phyloP scores from a whole-genome alignment of 2,113 vertebrate genomes.

The Phasianus colchicus region DNA sequence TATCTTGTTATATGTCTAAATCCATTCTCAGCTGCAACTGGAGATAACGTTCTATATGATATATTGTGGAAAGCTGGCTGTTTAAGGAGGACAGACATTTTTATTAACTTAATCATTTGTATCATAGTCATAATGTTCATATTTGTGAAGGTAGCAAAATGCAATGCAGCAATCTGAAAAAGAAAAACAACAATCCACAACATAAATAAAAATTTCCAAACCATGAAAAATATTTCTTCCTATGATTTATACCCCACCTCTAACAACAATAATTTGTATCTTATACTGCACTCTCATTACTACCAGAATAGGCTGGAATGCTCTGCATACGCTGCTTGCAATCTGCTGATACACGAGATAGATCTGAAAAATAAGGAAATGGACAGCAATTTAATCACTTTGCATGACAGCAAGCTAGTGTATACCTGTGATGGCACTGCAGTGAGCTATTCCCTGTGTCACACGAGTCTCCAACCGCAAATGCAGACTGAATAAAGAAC shows the following conservation, averaged over 20 bases:
- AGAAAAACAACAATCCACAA: background rate
- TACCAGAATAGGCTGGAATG: background rate
- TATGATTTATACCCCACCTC: background rate
- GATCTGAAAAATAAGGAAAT: background rate
- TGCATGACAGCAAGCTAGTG: fast-evolving
- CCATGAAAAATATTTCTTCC: background rate
- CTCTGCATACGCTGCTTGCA: background rate
- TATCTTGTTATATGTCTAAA: background rate
- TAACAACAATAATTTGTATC: background rate
- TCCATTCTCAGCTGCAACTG: background rate
- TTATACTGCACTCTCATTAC: background rate
- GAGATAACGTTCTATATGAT: background rate
- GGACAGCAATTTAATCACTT: background rate
- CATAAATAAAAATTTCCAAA: background rate
- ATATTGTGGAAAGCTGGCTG: background rate
- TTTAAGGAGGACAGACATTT: background rate
- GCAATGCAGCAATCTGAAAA: background rate
- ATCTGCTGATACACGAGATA: background rate
- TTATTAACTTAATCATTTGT: background rate
- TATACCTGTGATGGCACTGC: background rate
- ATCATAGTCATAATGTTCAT: background rate
- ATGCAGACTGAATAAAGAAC: background rate
- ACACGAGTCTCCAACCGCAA: background rate
- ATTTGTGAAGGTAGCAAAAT: background rate
- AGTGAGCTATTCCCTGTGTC: background rate